A percentile compares a stretch with the other conserved stretches of the same genome.
phyloP scores from a whole-genome alignment of 2,113 vertebrate genomes.

The Vombatus ursinus region DNA sequence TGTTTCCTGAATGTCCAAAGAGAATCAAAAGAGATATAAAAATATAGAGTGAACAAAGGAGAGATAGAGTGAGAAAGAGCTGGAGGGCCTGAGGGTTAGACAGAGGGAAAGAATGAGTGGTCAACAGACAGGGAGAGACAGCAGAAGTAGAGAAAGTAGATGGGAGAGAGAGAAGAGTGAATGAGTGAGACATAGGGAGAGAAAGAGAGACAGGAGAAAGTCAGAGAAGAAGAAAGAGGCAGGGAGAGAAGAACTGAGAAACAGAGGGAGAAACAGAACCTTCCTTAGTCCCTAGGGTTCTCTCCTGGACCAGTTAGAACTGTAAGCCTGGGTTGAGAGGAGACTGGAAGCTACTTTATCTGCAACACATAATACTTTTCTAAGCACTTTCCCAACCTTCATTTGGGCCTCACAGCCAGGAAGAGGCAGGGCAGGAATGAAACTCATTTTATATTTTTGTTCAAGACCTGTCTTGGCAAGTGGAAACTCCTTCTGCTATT shows the following conservation, averaged over 20 bases:
- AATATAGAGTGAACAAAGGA: not conserved
- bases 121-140: not conserved
- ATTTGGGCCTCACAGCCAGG: not conserved
- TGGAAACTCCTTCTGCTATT: not conserved
- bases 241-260: not conserved
- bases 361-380: not conserved
- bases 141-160: not conserved
- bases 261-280: too few species aligned
- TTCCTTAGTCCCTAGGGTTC: too few species aligned
- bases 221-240: not conserved
- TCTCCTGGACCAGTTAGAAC: not conserved
- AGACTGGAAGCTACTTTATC: not conserved
- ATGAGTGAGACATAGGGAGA: not conserved
- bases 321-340: not conserved
- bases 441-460: not conserved
- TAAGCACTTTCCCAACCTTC: not conserved
- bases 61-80: not conserved
- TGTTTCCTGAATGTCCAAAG: not conserved
- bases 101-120: not conserved
- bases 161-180: not conserved
- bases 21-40: not conserved
- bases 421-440: not conserved
- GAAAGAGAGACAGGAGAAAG: too few species aligned
- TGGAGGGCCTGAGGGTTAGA: not conserved
- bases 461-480: not conserved